Conservation (phyloP, 2,113 vertebrate species). For the Gasterosteus aculeatus region DNA sequence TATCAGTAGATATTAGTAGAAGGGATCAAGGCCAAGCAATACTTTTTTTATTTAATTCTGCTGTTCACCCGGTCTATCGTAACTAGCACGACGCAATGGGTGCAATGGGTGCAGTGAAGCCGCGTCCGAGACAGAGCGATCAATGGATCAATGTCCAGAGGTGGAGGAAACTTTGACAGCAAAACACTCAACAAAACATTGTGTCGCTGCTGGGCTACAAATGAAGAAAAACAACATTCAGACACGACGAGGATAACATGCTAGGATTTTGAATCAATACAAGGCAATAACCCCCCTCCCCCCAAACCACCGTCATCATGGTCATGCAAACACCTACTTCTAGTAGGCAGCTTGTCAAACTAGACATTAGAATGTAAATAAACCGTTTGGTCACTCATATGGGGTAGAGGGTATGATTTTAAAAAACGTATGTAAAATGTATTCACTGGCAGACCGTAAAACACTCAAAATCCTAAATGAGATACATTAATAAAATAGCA, state of each 20-base stretch:
- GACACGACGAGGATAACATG: neutral
- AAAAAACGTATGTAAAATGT: too few species aligned
- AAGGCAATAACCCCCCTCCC: neutral
- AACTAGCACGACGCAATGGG: neutral
- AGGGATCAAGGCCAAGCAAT: neutral
- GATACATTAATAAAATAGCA: too few species aligned
- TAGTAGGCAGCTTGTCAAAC: neutral
- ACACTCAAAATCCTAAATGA: neutral
- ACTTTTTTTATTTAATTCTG: neutral
- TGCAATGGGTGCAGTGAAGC: neutral
- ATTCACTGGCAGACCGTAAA: neutral
- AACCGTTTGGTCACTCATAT: neutral
- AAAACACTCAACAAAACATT: neutral
- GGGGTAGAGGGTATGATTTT: too few species aligned
- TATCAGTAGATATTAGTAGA: neutral
- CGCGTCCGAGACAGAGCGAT: neutral
- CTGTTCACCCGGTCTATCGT: neutral
- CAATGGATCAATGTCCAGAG: neutral
- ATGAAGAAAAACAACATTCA: neutral
- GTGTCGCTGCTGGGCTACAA: neutral
- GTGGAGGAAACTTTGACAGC: slow-evolving; percentile 3
- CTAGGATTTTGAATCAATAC: neutral
- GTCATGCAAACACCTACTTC: neutral
- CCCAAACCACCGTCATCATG: neutral
- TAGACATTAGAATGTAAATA: neutral